Conservation (phyloP, 2,113 vertebrate genomes). For the Sapayoa aenigma region DNA sequence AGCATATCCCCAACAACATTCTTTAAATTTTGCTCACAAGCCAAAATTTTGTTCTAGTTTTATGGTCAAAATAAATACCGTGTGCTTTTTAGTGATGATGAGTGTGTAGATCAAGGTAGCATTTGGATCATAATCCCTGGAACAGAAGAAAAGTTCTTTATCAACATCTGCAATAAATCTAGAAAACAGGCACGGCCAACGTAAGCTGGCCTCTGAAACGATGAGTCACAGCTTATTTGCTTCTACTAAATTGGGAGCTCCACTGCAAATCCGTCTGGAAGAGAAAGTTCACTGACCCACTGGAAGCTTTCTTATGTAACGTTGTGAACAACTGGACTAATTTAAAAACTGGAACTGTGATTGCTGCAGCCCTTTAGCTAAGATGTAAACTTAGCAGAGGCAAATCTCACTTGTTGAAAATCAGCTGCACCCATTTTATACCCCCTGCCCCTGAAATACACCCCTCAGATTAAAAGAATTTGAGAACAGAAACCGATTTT, state of each 20-base stretch:
- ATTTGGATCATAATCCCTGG: neutral
- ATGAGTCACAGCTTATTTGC: slow-evolving; percentile 12
- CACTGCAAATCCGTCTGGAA: neutral
- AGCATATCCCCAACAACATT: neutral
- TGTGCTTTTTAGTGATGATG: neutral
- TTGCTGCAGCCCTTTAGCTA: neutral
- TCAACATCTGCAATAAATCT: neutral
- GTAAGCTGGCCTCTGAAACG: neutral
- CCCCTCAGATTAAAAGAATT: neutral
- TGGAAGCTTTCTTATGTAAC: neutral
- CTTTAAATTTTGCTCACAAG: neutral
- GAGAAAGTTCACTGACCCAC: neutral
- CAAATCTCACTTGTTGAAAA: neutral
- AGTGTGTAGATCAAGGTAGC: neutral
- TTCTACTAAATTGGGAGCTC: neutral
- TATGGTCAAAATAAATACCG: neutral
- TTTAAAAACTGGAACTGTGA: neutral
- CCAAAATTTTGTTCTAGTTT: neutral
- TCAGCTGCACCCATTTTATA: neutral
- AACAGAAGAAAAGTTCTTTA: neutral
- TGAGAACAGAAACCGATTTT: neutral
- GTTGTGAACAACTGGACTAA: neutral
- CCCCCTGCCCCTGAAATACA: neutral
- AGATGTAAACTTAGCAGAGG: neutral
- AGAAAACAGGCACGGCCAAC: neutral